Base-by-base conservation (phyloP, 2,797 vertebrate species). In the Paratrypauchen microcephalus region DNA sequence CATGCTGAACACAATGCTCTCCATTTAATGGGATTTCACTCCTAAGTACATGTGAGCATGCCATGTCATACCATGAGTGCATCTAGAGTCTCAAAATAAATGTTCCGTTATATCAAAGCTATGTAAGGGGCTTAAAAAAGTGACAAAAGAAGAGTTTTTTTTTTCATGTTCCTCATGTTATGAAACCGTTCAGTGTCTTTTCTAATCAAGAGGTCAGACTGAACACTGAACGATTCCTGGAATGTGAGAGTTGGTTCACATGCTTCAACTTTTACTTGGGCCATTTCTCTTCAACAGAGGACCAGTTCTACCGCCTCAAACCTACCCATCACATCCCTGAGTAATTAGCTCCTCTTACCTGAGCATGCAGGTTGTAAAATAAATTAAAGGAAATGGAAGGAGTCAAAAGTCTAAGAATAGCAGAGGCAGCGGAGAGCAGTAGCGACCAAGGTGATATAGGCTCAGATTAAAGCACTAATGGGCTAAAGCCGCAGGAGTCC, bases 401-500 rank as follows among this genome's bases (percentile, higher is more conserved):
- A 71, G 67, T 55, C 21, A n/a, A 45, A 26, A 18, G 41, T 56
- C 87, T 83, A 89, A 86, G 78, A 88, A 90, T 88, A 88, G 87
- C 76, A 73, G 68, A 75, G 63, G 21, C 39, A 52, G 69, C 16
- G 58, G 48, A 64, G 66, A 73, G 77, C 73, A 66, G 75, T 71
- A 81, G 77, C 79, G 86, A 84, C 78, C 79, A 77, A 84, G 83
- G 79, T 86, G 83, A 88, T 85, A 63, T 41, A 36, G 65, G 70
- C 52, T 78, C 41, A 84, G 88, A 92, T 91, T 90, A 91, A 72
- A 73, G 71, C 78, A 81, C 79, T 89, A 91, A 89, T 88, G 78
- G 86, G 86, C 80, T 88, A 62, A 88, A 83, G 61, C 83, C 73
- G 75, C 73, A 50, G 71, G 68, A 86, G 83, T 69, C 73, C 71